Conservation (phyloP, 2,797 vertebrate species). For the Masticophis lateralis region DNA sequence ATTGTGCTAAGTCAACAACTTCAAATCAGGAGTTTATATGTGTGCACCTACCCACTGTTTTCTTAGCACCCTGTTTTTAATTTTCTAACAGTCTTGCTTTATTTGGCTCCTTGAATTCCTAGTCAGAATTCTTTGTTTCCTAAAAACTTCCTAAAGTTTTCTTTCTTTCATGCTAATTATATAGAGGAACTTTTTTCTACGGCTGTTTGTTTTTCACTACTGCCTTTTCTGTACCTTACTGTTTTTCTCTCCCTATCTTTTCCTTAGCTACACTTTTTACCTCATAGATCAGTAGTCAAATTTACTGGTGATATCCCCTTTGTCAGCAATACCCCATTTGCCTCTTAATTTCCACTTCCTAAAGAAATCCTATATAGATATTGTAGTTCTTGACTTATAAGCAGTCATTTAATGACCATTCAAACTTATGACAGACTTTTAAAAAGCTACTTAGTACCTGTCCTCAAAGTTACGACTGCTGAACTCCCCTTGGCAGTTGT, state of each 20-base stretch:
- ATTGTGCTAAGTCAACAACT: background rate
- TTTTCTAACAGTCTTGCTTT: background rate
- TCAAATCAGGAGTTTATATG: background rate
- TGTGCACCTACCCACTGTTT: background rate
- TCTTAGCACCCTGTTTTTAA: background rate
- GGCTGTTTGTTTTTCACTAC: background rate
- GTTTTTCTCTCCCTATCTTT: background rate
- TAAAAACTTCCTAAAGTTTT: background rate
- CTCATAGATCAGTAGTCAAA: background rate
- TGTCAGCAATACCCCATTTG: background rate
- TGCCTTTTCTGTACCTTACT: background rate
- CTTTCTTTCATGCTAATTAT: background rate
- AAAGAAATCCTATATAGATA: background rate
- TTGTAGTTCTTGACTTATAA: background rate
- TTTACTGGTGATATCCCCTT: background rate
- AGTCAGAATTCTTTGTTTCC: background rate
- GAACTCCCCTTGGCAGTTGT: background rate
- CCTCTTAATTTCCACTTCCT: background rate
- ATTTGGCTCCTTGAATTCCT: background rate
- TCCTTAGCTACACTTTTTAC: background rate
- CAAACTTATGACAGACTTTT: background rate
- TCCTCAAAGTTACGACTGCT: background rate
- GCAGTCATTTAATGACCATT: background rate
- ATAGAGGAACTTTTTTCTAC: background rate
- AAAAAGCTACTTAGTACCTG: background rate